Percentiles rank a stretch among this genome's conserved stretches.
Evolutionary conservation across 2,888 invertebrate genomes (phyloP).

Genomic region (Mechanitis messenoides): DNA sequence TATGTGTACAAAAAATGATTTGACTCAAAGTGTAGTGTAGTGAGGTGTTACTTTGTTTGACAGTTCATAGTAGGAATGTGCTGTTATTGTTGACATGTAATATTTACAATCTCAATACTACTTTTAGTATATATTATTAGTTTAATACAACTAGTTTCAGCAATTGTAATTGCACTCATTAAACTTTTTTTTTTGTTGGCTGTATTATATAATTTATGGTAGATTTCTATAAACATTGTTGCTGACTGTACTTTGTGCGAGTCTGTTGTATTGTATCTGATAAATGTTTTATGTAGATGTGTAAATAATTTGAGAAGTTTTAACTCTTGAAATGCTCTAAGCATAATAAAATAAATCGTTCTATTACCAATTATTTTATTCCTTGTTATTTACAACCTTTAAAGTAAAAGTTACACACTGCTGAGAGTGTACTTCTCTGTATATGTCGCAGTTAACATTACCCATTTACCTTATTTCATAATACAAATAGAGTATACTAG

Average conservation of each 20-base stretch:
- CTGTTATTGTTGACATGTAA: neutral
- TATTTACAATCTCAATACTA: too few species aligned
- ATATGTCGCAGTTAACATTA: too few species aligned
- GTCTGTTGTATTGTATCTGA: neutral
- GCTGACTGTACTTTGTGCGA: neutral
- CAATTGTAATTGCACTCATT: neutral
- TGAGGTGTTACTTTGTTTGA: neutral
- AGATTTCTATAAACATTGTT: neutral
- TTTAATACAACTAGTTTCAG: neutral
- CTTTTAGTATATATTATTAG: too few species aligned
- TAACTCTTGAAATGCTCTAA: conserved; percentile 12
- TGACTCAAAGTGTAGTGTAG: conserved; percentile 1
- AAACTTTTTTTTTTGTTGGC: neutral
- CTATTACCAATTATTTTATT: conserved; percentile 8
- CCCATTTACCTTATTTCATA: too few species aligned
- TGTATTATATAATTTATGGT: conserved; percentile 1
- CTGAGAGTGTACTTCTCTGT: too few species aligned
- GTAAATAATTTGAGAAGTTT: conserved; percentile 2
- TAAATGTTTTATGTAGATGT: neutral
- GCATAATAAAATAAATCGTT: conserved; percentile 17
- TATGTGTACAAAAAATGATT: neutral
- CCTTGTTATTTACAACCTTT: neutral
- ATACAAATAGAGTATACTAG: too few species aligned
- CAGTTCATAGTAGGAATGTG: conserved; percentile 1
- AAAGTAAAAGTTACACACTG: neutral